Conservation (phyloP, 1,140 invertebrate species). For the Araneus ventricosus region DNA sequence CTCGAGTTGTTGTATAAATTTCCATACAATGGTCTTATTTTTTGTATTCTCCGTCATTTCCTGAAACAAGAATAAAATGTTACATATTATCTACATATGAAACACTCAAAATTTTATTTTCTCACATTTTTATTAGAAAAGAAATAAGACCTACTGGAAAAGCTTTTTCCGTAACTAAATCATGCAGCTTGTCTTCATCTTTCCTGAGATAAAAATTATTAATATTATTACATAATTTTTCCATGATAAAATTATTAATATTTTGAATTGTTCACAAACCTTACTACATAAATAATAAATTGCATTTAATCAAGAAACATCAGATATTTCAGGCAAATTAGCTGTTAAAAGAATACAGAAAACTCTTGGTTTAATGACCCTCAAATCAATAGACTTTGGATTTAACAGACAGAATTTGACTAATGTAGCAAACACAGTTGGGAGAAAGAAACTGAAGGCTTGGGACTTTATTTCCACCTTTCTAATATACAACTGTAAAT, state of each 20-base stretch:
- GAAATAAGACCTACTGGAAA: constrained; percentile 85
- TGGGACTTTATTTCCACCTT: no score
- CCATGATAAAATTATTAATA: background rate
- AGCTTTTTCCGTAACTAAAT: constrained; percentile 91
- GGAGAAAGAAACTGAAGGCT: no score
- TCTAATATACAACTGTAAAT: no score
- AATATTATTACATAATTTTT: background rate
- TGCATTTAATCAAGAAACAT: background rate
- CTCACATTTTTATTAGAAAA: no score
- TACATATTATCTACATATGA: background rate
- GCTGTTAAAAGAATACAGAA: no score
- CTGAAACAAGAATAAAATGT: constrained; percentile 79
- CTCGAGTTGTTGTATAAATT: constrained; percentile 93
- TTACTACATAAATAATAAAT: background rate
- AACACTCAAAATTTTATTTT: background rate
- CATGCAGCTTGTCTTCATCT: constrained; percentile 86
- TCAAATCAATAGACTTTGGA: no score
- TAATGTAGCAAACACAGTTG: no score
- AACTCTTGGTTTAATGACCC: no score
- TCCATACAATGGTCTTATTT: constrained; percentile 93
- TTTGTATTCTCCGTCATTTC: constrained; percentile 91
- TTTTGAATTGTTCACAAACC: background rate
- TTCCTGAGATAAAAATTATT: constrained; percentile 81
- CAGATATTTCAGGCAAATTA: background rate
- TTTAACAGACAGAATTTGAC: no score